Evolutionary conservation across 2,113 vertebrate species (phyloP), one percentile per base, ranked within the genome.

Genomic region (Plecturocebus donacophilus): DNA sequence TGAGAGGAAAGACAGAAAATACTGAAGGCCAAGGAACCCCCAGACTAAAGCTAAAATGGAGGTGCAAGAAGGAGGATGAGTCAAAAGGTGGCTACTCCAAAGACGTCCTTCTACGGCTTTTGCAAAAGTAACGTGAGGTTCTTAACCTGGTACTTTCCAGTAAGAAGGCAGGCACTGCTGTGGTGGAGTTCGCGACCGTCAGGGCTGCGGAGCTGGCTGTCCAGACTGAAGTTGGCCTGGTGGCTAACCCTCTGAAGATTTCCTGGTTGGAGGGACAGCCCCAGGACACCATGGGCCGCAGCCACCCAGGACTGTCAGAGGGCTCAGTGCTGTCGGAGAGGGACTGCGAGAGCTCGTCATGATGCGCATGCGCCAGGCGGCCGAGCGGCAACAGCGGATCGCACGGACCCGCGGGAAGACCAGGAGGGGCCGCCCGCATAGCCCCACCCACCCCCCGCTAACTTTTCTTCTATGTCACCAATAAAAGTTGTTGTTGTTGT

Each of bases 1-100:
- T 98, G 42, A 98, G 20, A 97, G 99, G 98, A 96, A 98, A 97
- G 66, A 97, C 98, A 92, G 97, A 98, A 95, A 98, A 93, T 56
- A 97, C 97, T 94, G 98, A 98, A 96, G 98, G 97, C 98, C 98
- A 91, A 92, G 97, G 98, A 98, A 99, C 99, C 86, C 99, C 99
- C 30, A 99, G 99, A 98, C 98, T 99, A 92, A 99, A 99, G 99
- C 98, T 99, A 4, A 99, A 99, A 96, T 99, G 99, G 99, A 99
- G 99, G 94, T 99, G 99, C 98, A 98, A 98, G 97, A 99, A 99
- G 97, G 99, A 99, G 0, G 99, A 99, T 2, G 99, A 99, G 87
- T 98, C 97, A 0, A 99, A 99, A 84, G 99, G 99, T 5, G 99
- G 99, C 90, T 99, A 99, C 97, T 99, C 99, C 32, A 98, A 98